These are phyloP conservation scores for Platyscapa corneri DNA, from an alignment of 1,140 invertebrate genomes.

Conservation along the genomic window DNA sequence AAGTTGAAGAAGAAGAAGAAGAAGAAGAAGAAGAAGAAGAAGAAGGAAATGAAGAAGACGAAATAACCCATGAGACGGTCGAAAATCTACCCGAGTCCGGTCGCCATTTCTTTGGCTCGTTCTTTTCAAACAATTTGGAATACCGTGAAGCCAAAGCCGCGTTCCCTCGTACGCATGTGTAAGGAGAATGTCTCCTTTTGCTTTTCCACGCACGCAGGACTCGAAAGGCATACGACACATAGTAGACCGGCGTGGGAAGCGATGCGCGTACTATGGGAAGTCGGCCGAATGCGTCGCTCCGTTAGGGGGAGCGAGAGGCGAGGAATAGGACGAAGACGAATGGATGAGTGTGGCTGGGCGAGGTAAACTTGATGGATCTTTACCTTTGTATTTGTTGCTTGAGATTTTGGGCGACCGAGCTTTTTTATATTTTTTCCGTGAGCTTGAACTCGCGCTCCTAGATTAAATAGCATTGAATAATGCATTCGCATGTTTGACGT, in stretches of 20 bases:
- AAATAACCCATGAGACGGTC: too few species aligned
- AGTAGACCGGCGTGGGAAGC: slow-evolving; percentile 59
- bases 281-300: slow-evolving; percentile 32
- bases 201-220: slow-evolving; percentile 42
- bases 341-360: background rate
- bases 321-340: slow-evolving; percentile 29
- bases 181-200: background rate
- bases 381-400: background rate
- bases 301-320: background rate
- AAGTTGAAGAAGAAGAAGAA: too few species aligned
- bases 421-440: background rate
- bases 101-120: background rate
- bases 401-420: background rate
- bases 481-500: background rate
- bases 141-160: background rate
- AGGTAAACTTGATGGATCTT: background rate
- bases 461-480: background rate
- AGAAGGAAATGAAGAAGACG: too few species aligned
- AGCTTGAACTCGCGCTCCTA: background rate
- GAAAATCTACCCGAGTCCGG: too few species aligned
- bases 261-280: slow-evolving; percentile 58
- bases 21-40: too few species aligned
- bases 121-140: background rate
- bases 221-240: background rate
- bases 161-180: background rate